These are phyloP conservation scores for Lepidonotus clava DNA, from an alignment of 2,888 invertebrate genomes.

Conservation along the genomic window DNA sequence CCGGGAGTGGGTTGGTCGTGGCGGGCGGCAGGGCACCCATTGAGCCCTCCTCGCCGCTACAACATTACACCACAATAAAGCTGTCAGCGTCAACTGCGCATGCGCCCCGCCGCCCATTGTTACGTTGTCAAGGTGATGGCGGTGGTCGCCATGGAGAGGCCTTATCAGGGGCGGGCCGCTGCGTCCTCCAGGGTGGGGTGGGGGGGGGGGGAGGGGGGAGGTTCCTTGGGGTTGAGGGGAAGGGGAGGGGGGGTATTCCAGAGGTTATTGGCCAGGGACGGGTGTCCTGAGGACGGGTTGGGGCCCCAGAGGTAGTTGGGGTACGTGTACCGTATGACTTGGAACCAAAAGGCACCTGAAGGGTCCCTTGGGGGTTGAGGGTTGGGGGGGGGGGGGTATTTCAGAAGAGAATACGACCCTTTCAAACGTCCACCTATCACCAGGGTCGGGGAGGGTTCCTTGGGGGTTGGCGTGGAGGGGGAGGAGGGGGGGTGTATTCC, in stretches of 20 bases:
- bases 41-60: slow-evolving; percentile 30
- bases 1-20: too few species aligned
- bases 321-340: too few species aligned
- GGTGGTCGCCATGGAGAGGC: slow-evolving; percentile 32
- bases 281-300: too few species aligned
- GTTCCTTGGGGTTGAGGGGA: not conserved
- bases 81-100: slow-evolving; percentile 22
- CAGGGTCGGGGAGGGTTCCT: too few species aligned
- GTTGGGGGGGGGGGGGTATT: too few species aligned
- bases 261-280: not conserved
- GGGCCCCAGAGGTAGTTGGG: too few species aligned
- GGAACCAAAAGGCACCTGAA: too few species aligned
- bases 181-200: not conserved
- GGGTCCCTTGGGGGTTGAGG: too few species aligned
- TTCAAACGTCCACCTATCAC: too few species aligned
- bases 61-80: slow-evolving; percentile 48
- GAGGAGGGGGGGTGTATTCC: too few species aligned
- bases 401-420: too few species aligned
- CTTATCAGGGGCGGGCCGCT: slow-evolving; percentile 10
- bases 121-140: slow-evolving; percentile 47
- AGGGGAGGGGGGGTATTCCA: not conserved
- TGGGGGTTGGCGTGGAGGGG: too few species aligned
- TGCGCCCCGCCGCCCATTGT: slow-evolving; percentile 28
- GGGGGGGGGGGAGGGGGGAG: not conserved
- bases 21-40: not conserved